Percentiles rank a stretch among this genome's conserved stretches.
These are phyloP conservation scores for Vanessa cardui DNA, from an alignment of 2,888 invertebrate genomes.

Conservation along the genomic window DNA sequence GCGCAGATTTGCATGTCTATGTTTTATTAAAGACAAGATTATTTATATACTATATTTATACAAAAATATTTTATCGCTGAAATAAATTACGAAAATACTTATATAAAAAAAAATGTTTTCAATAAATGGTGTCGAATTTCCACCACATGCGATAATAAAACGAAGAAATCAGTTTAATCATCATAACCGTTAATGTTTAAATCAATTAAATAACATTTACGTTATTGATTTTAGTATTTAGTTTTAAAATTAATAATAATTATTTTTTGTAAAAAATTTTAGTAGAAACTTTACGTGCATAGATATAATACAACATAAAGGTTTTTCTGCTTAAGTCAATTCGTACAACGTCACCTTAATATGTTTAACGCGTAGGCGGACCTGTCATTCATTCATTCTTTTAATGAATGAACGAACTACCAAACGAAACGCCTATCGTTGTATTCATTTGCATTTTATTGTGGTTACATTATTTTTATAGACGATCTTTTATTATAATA, in stretches of 20 bases:
- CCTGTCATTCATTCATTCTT: slow-evolving; percentile 42
- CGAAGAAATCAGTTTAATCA: too few relatives aligned
- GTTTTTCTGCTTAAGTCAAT: not conserved
- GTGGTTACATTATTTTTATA: slow-evolving; percentile 16
- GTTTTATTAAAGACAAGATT: not conserved
- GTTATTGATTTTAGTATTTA: too few relatives aligned
- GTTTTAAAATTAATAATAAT: too few relatives aligned
- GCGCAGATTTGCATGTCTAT: not conserved
- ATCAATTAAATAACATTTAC: too few relatives aligned
- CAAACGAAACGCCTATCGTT: slow-evolving; percentile 25
- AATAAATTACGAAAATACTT: too few relatives aligned
- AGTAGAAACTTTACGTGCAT: too few relatives aligned
- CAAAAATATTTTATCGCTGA: too few relatives aligned
- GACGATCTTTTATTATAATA: not conserved
- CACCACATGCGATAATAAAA: too few relatives aligned
- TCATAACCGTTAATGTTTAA: too few relatives aligned
- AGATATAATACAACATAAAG: not conserved
- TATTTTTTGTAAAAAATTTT: too few relatives aligned
- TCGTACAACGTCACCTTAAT: slow-evolving; percentile 11
- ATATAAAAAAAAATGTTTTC: too few relatives aligned
- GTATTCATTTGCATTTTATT: slow-evolving; percentile 25
- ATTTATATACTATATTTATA: too few relatives aligned
- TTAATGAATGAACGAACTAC: slow-evolving; percentile 42
- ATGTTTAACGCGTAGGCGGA: slow-evolving; percentile 38
- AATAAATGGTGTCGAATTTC: not conserved